phyloP scores from a whole-genome alignment of 2,888 invertebrate genomes.

The Andrena trimmerana region DNA sequence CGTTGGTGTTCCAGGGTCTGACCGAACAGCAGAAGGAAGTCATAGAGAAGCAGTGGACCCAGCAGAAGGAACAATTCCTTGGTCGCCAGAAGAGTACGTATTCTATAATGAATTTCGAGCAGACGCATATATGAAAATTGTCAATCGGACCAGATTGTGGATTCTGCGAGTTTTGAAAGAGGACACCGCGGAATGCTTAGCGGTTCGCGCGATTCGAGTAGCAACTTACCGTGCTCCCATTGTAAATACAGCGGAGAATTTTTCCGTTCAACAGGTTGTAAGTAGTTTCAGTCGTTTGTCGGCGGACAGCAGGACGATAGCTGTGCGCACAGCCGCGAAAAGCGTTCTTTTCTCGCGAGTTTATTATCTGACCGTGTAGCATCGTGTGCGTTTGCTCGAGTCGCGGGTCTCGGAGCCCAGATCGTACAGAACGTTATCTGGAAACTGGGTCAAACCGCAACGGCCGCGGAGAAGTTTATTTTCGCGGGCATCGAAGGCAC shows the following conservation, averaged over 20 bases:
- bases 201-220: not conserved
- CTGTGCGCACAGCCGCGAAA: not conserved
- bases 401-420: conserved; percentile 10
- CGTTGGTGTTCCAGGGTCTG: conserved; percentile 90
- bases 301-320: not conserved
- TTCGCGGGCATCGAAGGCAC: conserved; percentile 11
- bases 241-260: not conserved
- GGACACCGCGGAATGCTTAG: not conserved
- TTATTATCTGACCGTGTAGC: conserved; percentile 32
- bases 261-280: conserved; percentile 11
- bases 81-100: conserved; percentile 95
- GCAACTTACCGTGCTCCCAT: not conserved
- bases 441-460: conserved; percentile 41
- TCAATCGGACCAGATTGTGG: not conserved
- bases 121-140: conserved; percentile 14
- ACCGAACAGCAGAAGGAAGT: conserved; percentile 93
- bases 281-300: not conserved
- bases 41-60: conserved; percentile 95
- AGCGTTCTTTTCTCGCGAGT: conserved; percentile 19
- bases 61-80: conserved; percentile 94
- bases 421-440: conserved; percentile 21
- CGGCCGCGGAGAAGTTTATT: conserved; percentile 34
- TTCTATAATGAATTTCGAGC: conserved; percentile 31
- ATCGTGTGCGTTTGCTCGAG: conserved; percentile 43
- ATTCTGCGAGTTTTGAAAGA: not conserved